Base-by-base conservation (phyloP, 2,797 vertebrate genomes). In the Jordanella pulchra region DNA sequence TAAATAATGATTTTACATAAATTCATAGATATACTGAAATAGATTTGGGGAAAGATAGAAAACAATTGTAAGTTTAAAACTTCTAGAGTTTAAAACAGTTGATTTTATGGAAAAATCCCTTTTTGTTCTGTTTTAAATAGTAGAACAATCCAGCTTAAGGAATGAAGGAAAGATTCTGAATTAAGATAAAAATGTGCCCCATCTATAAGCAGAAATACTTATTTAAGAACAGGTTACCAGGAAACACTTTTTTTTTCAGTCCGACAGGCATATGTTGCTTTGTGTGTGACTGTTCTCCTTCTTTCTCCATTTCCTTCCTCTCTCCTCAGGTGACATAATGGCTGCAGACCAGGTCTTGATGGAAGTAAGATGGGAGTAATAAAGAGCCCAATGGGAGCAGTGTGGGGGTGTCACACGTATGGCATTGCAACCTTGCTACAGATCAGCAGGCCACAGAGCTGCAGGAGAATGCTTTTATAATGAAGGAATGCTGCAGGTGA, bases 401-500 rank as follows among this genome's bases (percentile, higher is more conserved):
- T 81, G 84, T 6, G 80, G 83, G 83, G 84, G 86, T 86, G 87
- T 87, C 89, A 86, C 85, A 86, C 78, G 87, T 91, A 84, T 84
- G 84, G 84, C 83, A 77, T 67, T 82, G 88, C 78, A 44, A 69
- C 82, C 79, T 89, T 89, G 86, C 88, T 72, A 67, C 81, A 82
- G 83, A 90, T 81, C 85, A 90, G 88, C 87, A 76, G 85, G 88
- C 86, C 82, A 84, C 76, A 27, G 71, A 78, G 84, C 89, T 88
- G 84, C 87, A 82, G 92, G 89, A 95, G 90, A 91, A 89, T 89
- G 90, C 88, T 92, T 89, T 87, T 83, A 91, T 93, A 89, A 83
- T 89, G 93, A 94, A 84, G 89, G 86, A 91, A 93, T 91, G 93
- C 90, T 95, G 93, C 92, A 91, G 91, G 90, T 92, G 88, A 93